A percentile compares a stretch with the other conserved stretches of the same genome.
Conservation (phyloP, 2,888 invertebrate species). For the Folsomia candida region DNA sequence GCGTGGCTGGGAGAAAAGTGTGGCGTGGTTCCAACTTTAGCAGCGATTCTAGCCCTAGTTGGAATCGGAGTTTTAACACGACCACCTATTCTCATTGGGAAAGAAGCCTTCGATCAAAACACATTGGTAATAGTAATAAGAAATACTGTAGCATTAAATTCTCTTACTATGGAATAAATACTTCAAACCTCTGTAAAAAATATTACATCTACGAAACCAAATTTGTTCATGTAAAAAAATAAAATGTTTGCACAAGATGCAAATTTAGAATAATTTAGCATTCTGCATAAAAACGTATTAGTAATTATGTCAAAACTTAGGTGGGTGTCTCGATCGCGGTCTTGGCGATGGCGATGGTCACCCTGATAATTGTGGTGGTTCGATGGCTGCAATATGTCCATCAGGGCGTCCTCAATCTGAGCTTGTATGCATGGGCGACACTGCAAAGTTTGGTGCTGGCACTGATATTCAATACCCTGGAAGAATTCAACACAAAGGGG, state of each 20-base stretch:
- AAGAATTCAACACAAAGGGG: neutral
- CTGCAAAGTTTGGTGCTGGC: slow-evolving; percentile 4
- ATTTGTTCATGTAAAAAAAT: too few relatives aligned
- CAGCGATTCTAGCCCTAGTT: slow-evolving; percentile 4
- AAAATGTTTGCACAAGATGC: too few relatives aligned
- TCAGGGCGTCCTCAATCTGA: slow-evolving; percentile 7
- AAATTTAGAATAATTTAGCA: too few relatives aligned
- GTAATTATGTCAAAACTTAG: too few relatives aligned
- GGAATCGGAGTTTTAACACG: slow-evolving; percentile 6
- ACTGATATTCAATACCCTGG: neutral
- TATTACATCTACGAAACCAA: too few relatives aligned
- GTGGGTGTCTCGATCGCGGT: slow-evolving; percentile 7
- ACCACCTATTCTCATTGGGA: slow-evolving; percentile 7
- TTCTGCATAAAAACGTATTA: too few relatives aligned
- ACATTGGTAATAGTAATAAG: slow-evolving; percentile 1
- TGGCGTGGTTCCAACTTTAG: slow-evolving; percentile 6
- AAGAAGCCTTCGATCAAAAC: slow-evolving; percentile 3
- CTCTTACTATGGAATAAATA: too few relatives aligned
- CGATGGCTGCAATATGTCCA: slow-evolving; percentile 6
- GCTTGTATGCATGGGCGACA: slow-evolving; percentile 10
- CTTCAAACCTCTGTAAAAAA: too few relatives aligned
- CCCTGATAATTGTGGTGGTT: neutral
- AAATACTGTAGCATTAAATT: too few relatives aligned
- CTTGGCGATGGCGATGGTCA: slow-evolving; percentile 3
- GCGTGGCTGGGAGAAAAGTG: slow-evolving; percentile 11